These are phyloP conservation scores for Diplosoma virens DNA, from an alignment of 23 tunicate genomes.

Conservation along the genomic window DNA sequence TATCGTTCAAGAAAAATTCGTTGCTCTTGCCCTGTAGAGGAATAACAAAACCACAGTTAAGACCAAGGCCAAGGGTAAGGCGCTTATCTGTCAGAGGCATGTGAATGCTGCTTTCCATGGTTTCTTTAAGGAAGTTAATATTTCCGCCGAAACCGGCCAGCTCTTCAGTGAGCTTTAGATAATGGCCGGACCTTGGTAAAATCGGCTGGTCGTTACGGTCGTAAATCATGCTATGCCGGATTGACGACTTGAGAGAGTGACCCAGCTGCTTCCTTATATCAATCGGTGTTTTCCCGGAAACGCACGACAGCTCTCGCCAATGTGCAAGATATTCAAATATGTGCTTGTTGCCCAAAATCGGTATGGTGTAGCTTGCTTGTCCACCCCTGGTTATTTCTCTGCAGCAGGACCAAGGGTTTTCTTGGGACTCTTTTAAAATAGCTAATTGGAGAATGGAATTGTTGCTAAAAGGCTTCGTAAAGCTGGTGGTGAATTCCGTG, in stretches of 20 bases:
- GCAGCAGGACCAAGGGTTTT: slow-evolving; percentile 65
- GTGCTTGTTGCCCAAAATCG: slow-evolving; percentile 50
- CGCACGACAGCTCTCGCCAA: slow-evolving; percentile 64
- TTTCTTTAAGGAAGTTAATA: slow-evolving; percentile 50
- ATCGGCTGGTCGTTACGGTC: slow-evolving; percentile 57
- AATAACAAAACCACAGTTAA: slow-evolving; percentile 41
- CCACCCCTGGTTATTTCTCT: slow-evolving; percentile 44
- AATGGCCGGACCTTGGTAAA: slow-evolving; percentile 52
- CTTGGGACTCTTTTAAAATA: slow-evolving; percentile 48
- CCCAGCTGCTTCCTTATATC: slow-evolving; percentile 64
- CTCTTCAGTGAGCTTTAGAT: slow-evolving; percentile 67
- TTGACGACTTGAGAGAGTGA: slow-evolving; percentile 71
- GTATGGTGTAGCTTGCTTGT: slow-evolving; percentile 29
- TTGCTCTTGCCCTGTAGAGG: slow-evolving; percentile 4
- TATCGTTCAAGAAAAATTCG: slow-evolving; percentile 12
- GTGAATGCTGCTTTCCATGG: slow-evolving; percentile 27
- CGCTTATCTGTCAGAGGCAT: slow-evolving; percentile 30
- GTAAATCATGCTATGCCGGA: slow-evolving; percentile 51
- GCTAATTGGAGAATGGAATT: slow-evolving; percentile 13
- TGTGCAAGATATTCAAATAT: slow-evolving; percentile 48
- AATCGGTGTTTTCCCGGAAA: slow-evolving; percentile 23
- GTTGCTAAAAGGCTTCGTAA: slow-evolving; percentile 51
- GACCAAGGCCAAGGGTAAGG: slow-evolving; percentile 54
- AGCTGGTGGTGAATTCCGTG: slow-evolving; percentile 39
- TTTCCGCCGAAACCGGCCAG: slow-evolving; percentile 62